phyloP scores from a whole-genome alignment of 2,888 invertebrate genomes.

The Micropterix aruncella region DNA sequence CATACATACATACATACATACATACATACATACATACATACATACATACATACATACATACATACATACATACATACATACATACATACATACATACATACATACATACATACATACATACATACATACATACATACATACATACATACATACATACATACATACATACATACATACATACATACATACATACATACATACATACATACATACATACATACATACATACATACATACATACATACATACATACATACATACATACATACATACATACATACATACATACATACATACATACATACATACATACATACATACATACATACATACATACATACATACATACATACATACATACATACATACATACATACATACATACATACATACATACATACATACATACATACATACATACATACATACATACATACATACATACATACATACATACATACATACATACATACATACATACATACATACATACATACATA shows the following conservation, averaged over 20 bases:
- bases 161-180: neutral
- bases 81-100: neutral
- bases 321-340: neutral
- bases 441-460: neutral
- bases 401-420: neutral
- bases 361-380: neutral
- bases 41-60: neutral
- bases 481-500: neutral
- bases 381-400: neutral
- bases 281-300: neutral
- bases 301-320: neutral
- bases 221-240: neutral
- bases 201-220: neutral
- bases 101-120: neutral
- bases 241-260: neutral
- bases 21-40: neutral
- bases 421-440: neutral
- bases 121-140: neutral
- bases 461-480: neutral
- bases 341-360: neutral
- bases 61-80: neutral
- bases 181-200: neutral
- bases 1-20: neutral
- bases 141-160: neutral
- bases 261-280: neutral